Evolutionary conservation across 2,113 vertebrate genomes (phyloP).

Genomic region (Halichoerus grypus): DNA sequence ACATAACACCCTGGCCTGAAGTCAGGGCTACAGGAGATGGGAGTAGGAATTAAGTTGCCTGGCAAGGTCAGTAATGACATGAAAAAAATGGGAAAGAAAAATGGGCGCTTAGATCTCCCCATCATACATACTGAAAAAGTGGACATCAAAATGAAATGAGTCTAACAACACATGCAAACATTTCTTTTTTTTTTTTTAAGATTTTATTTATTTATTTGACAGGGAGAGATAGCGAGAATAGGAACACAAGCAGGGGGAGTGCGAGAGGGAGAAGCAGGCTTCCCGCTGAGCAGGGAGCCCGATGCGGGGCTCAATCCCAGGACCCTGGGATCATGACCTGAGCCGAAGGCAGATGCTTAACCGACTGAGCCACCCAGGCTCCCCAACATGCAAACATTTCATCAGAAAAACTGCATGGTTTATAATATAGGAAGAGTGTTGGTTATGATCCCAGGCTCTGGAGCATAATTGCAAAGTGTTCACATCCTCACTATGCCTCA

Average conservation of each 20-base stretch:
- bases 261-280: no score
- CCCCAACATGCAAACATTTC: neutral
- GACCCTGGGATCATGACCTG: no score
- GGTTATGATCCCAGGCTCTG: neutral
- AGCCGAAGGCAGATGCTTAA: no score
- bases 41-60: no score
- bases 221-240: no score
- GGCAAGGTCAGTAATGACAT: neutral
- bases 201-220: no score
- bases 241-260: no score
- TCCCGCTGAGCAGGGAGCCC: no score
- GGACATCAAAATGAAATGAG: neutral
- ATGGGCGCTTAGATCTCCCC: neutral
- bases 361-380: no score
- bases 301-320: no score
- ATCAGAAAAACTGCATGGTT: neutral
- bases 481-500: neutral
- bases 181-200: neutral
- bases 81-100: neutral
- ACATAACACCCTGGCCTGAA: neutral
- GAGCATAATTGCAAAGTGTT: fast-evolving
- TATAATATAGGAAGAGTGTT: neutral
- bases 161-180: neutral
- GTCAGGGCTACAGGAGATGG: neutral
- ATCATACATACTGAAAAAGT: neutral